A percentile compares a stretch with the other conserved stretches of the same genome.
Conservation (phyloP, 2,113 vertebrate genomes). For the Strigops habroptila region DNA sequence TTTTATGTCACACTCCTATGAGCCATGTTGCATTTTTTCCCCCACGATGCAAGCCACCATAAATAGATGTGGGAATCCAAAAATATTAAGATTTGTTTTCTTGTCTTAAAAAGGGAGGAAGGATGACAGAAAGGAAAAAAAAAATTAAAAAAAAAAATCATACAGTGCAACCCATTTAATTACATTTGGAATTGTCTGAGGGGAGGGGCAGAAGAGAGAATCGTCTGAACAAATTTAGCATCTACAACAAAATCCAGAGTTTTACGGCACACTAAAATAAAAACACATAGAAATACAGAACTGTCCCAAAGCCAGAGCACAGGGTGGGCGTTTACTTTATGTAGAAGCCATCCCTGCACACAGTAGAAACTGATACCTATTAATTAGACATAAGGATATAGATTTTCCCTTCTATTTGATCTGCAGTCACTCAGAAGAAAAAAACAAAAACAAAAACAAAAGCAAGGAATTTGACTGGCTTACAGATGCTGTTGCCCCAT, state of each 20-base stretch:
- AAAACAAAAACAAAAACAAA: not conserved
- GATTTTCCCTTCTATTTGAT: not conserved
- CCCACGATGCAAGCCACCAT: not conserved
- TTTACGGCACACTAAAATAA: not conserved
- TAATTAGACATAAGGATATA: not conserved
- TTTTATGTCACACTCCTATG: not conserved
- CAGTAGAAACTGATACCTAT: not conserved
- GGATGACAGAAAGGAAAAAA: not conserved
- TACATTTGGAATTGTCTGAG: not conserved
- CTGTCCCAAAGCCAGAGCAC: not conserved
- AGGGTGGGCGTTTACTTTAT: not conserved
- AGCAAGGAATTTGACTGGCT: not conserved
- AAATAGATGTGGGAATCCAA: conserved; percentile 39
- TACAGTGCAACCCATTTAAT: not conserved
- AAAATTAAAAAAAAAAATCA: not conserved
- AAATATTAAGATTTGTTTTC: conserved; percentile 16
- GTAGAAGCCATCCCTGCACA: not conserved
- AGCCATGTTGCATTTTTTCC: not conserved
- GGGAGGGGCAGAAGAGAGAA: not conserved
- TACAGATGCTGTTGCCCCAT: not conserved
- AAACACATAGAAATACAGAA: not conserved
- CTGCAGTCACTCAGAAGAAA: not conserved
- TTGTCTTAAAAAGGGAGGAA: conserved; percentile 35
- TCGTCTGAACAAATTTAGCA: not conserved
- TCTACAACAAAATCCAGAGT: not conserved